Evolutionary conservation across 2,113 vertebrate genomes (phyloP).

Genomic region (Thunnus maccoyii): DNA sequence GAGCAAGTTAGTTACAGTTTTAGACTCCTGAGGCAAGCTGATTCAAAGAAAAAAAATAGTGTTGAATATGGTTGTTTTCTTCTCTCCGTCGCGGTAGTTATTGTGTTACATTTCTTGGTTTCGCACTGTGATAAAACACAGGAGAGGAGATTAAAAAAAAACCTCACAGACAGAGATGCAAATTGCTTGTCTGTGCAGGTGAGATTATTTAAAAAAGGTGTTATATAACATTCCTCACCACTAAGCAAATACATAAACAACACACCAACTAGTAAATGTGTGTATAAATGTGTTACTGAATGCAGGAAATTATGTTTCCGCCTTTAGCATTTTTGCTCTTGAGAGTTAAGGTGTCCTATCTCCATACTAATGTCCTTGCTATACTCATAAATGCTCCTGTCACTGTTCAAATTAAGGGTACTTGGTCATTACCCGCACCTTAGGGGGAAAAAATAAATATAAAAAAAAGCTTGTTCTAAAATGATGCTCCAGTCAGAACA

Average conservation of each 20-base stretch:
- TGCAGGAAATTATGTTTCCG: constrained; percentile 23
- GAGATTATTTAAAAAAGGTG: constrained; percentile 24
- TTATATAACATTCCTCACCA: constrained; percentile 22
- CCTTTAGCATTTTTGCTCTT: constrained; percentile 17
- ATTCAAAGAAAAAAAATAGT: constrained; percentile 31
- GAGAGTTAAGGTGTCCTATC: constrained; percentile 27
- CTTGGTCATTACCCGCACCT: constrained; percentile 46
- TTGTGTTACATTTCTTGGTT: constrained; percentile 11
- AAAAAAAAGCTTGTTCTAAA: constrained; percentile 11
- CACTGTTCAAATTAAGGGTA: constrained; percentile 44
- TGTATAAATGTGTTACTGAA: constrained; percentile 9
- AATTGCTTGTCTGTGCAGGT: constrained; percentile 52
- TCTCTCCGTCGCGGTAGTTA: neutral
- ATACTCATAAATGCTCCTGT: constrained; percentile 27
- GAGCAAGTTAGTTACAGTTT: neutral
- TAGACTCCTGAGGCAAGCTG: neutral
- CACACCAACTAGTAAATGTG: constrained; percentile 13
- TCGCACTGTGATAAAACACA: constrained; percentile 41
- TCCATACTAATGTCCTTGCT: constrained; percentile 20
- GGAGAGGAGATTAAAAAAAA: constrained; percentile 5
- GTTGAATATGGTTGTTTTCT: constrained; percentile 11
- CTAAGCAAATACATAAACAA: constrained; percentile 36
- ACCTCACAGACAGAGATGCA: constrained; percentile 35
- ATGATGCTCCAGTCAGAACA: constrained; percentile 40
- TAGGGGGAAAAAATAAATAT: constrained; percentile 7